Evolutionary conservation across 2,113 vertebrate species (phyloP).

Genomic region (Tenebrosternarchus preto): DNA sequence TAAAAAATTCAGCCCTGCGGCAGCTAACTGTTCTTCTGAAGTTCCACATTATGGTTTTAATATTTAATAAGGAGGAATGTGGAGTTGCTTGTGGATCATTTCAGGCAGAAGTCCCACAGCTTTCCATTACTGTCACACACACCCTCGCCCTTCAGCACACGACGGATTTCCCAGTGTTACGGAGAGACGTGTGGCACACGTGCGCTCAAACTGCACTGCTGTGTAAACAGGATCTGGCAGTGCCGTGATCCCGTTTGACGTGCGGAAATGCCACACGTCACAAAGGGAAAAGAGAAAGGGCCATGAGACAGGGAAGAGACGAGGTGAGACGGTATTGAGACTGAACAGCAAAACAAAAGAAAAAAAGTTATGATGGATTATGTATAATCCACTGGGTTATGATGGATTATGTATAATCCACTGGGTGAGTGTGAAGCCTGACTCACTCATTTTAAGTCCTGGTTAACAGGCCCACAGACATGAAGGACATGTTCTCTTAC

Average conservation of each 20-base stretch:
- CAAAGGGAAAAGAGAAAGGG: background rate
- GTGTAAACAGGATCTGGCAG: background rate
- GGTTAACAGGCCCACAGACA: background rate
- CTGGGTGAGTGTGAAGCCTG: background rate
- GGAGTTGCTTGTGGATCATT: background rate
- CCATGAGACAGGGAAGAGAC: background rate
- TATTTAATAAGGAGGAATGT: conserved; percentile 28
- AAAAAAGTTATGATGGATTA: too few relatives aligned
- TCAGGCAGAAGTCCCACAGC: conserved; percentile 9
- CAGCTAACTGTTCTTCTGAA: conserved; percentile 4
- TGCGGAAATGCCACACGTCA: background rate
- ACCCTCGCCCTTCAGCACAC: conserved; percentile 20
- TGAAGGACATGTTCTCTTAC: background rate
- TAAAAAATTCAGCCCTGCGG: background rate
- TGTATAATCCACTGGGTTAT: background rate
- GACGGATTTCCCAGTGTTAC: background rate
- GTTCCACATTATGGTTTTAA: conserved; percentile 9
- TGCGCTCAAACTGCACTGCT: background rate
- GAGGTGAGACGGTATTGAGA: background rate
- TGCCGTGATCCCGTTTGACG: background rate
- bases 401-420: background rate
- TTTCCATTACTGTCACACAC: background rate
- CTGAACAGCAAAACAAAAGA: background rate
- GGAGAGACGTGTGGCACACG: background rate
- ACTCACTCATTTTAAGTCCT: background rate